Evolutionary conservation across 1,140 invertebrate genomes (phyloP), one percentile per base, ranked within the genome.

Genomic region (Chrysopa pallens): DNA sequence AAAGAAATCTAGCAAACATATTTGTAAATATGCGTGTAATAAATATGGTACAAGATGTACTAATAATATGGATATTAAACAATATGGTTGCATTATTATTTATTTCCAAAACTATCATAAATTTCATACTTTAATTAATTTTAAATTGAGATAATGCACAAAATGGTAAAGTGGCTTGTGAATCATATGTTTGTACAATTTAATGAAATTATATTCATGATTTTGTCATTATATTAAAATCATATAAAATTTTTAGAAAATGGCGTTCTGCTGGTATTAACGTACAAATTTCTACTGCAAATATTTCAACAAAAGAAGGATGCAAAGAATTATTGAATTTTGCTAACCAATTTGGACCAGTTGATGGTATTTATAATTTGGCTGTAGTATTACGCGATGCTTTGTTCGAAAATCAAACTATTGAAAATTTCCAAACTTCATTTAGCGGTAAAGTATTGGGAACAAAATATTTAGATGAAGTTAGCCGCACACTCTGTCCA

Each of bases 311-410:
- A 1, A 51, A 48, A 31, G 42, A 64, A 6, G 67, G 67, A 0
- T 64, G 55, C 35, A 67, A 70, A 39, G 42, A 60, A 5, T 60
- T 84, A 12, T 36, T 84, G 2, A 58, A 67, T 39, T 61, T 70
- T 27, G 69, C 75, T 2, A 53, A 47, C 1, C 52, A 64, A 43
- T 48, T 76, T 1, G 78, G 69, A 5, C 73, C 75, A 8, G 64
- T 85, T 37, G 79, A 73, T 38, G 80, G 69, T n/a, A 72, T 86
- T 27, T 86, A 84, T 56, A 79, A 86, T 54, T 57, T 85, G 8
- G 80, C 81, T 12, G 74, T 75, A 45, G 68, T 76, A 29, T 49
- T 72, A 6, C 62, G 58, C 37, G 69, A 73, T 27, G 49, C 47
- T 6, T 2, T 69, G 1, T 63, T 60, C 44, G 57, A 61, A 35